Evolutionary conservation across 1,140 invertebrate genomes (phyloP).

Genomic region (Vanessa tameamea): DNA sequence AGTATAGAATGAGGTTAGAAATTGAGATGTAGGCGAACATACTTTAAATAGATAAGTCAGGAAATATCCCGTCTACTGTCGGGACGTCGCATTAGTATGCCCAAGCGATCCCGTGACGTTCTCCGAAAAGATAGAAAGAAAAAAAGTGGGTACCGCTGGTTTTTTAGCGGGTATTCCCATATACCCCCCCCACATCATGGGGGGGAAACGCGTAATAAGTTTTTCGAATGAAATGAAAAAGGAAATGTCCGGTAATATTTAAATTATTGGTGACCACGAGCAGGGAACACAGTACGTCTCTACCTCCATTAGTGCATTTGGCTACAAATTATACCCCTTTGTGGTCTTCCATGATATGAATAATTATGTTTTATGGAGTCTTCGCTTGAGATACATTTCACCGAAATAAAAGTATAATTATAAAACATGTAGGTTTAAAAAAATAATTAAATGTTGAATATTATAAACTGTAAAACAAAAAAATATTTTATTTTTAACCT

Average conservation of each 20-base stretch:
- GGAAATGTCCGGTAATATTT: not conserved
- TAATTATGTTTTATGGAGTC: constrained; percentile 9
- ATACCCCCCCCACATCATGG: too few relatives aligned
- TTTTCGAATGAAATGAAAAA: too few relatives aligned
- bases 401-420: constrained; percentile 11
- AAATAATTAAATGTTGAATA: not conserved
- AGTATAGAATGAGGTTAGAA: too few relatives aligned
- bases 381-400: not conserved
- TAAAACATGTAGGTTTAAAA: not conserved
- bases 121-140: too few relatives aligned
- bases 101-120: too few relatives aligned
- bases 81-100: too few relatives aligned
- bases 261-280: not conserved
- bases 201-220: too few relatives aligned
- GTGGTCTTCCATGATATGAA: constrained; percentile 3
- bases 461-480: not conserved
- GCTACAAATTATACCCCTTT: constrained; percentile 12
- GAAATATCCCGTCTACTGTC: too few relatives aligned
- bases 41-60: too few relatives aligned
- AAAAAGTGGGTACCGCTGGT: too few relatives aligned
- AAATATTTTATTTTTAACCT: not conserved
- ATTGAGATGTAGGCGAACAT: too few relatives aligned
- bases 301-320: constrained; percentile 13
- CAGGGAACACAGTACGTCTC: not conserved
- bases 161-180: too few relatives aligned